phyloP scores from a whole-genome alignment of 2,113 vertebrate species.

The Pelvicachromis taeniatus region DNA sequence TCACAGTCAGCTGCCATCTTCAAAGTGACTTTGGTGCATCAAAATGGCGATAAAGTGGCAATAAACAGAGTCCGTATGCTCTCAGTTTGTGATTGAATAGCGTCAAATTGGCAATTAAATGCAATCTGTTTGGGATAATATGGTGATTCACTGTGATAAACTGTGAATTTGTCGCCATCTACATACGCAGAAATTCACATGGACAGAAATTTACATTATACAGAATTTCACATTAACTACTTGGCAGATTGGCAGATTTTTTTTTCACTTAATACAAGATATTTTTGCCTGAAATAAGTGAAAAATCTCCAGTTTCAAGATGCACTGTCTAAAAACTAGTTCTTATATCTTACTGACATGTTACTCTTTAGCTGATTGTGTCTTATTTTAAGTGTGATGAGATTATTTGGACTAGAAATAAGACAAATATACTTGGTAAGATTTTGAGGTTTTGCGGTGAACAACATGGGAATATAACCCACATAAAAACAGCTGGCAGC shows the following conservation, averaged over 20 bases:
- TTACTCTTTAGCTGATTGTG: too few species aligned
- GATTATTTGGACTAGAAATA: too few species aligned
- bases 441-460: too few species aligned
- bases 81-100: background rate
- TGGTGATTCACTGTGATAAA: background rate
- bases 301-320: too few species aligned
- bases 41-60: background rate
- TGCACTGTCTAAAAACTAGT: too few species aligned
- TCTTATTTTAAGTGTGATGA: too few species aligned
- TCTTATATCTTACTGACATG: too few species aligned
- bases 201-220: background rate
- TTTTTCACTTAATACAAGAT: too few species aligned
- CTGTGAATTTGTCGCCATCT: background rate
- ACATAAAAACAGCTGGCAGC: background rate
- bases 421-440: too few species aligned
- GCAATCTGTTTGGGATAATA: background rate
- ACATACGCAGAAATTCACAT: background rate
- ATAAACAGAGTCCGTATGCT: background rate
- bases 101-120: background rate
- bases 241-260: background rate
- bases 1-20: background rate
- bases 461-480: background rate
- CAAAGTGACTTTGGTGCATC: background rate
- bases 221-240: background rate
- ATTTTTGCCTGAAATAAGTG: too few species aligned